phyloP scores from a whole-genome alignment of 2,797 vertebrate genomes.

The Melanotaenia pygmaea region DNA sequence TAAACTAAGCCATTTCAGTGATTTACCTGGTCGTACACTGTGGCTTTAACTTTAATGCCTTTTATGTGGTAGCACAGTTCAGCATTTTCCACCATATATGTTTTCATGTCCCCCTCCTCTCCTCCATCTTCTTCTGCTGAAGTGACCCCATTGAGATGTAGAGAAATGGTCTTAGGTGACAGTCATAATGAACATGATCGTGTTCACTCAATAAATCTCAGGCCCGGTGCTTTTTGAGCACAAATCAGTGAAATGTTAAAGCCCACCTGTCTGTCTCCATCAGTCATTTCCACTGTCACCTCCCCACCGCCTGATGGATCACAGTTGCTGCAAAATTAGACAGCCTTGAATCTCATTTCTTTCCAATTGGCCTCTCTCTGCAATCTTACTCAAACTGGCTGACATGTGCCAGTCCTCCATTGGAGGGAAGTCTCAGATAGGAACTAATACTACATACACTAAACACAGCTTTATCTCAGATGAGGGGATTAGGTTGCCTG shows the following conservation, averaged over 20 bases:
- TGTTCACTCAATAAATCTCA: slow-evolving; percentile 88
- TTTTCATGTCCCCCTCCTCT: slow-evolving; percentile 56
- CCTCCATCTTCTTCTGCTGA: slow-evolving; percentile 68
- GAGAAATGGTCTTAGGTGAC: slow-evolving; percentile 99
- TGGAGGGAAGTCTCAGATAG: slow-evolving; percentile 70
- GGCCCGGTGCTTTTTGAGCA: slow-evolving; percentile 96
- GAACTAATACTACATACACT: slow-evolving; percentile 76
- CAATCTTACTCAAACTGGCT: slow-evolving; percentile 89
- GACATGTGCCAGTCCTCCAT: slow-evolving; percentile 72
- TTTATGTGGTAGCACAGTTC: slow-evolving; percentile 7
- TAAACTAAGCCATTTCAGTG: slow-evolving; percentile 7
- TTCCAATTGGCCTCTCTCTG: slow-evolving; percentile 95
- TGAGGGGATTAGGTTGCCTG: slow-evolving; percentile 75
- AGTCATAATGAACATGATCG: slow-evolving; percentile 98
- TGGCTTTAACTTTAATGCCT: neutral
- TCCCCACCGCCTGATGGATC: slow-evolving; percentile 99
- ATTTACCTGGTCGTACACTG: neutral
- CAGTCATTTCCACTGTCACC: slow-evolving; percentile 99
- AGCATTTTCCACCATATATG: slow-evolving; percentile 51
- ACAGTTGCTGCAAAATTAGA: slow-evolving; percentile 99
- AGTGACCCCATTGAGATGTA: slow-evolving; percentile 87
- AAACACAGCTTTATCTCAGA: slow-evolving; percentile 81
- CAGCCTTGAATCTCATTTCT: slow-evolving; percentile 99
- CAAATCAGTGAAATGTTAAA: slow-evolving; percentile 99
- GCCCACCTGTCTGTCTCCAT: slow-evolving; percentile 99